Conservation (phyloP, 2,888 invertebrate genomes). For the Cacoxenus indagator region DNA sequence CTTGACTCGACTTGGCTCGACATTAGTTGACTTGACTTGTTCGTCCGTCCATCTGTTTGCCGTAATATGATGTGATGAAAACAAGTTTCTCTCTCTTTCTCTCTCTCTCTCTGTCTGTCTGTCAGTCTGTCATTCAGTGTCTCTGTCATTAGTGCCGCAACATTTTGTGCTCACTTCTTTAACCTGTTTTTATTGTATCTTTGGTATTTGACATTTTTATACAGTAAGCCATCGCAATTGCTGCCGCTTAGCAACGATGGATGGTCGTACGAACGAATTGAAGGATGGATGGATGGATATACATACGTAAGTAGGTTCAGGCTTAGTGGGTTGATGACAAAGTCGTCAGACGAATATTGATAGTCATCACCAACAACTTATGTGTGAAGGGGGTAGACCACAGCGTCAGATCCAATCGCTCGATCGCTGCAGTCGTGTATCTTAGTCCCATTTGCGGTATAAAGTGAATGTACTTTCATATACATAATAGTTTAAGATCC, state of each 20-base stretch:
- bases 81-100: conserved; percentile 8
- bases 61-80: not conserved
- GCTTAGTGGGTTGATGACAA: not conserved
- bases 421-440: not conserved
- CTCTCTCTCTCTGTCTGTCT: not conserved
- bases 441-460: conserved; percentile 40
- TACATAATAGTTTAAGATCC: conserved; percentile 65
- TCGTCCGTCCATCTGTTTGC: no score
- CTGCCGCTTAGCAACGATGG: conserved; percentile 52
- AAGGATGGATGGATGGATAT: not conserved
- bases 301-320: no score
- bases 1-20: not conserved
- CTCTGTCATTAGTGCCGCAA: conserved; percentile 46
- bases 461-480: conserved; percentile 68
- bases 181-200: conserved; percentile 56
- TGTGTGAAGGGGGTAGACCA: conserved; percentile 9
- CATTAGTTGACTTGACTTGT: not conserved
- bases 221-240: conserved; percentile 15
- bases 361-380: not conserved
- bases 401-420: not conserved
- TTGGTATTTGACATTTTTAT: conserved; percentile 23
- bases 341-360: not conserved
- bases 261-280: not conserved
- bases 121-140: not conserved
- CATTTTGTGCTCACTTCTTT: conserved; percentile 53